Conservation (phyloP, 2,113 vertebrate species). For the Forbesichthys papilliferus region DNA sequence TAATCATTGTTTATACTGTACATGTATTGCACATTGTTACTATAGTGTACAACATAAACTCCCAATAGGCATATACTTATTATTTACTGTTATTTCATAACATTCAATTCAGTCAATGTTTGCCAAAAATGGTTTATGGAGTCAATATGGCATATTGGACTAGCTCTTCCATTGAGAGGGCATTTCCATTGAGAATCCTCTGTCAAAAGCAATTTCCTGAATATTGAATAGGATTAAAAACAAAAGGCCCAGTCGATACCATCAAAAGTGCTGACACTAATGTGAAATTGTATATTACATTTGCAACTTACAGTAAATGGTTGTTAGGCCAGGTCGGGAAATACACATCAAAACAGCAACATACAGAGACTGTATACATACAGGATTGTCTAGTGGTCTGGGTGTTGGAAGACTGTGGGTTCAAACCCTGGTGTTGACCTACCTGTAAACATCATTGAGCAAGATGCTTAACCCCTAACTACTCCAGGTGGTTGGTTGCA, state of each 20-base stretch:
- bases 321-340: neutral
- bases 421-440: no score
- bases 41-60: neutral
- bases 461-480: no score
- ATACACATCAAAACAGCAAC: neutral
- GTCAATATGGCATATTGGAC: constrained; percentile 8
- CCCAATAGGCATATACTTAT: neutral
- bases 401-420: no score
- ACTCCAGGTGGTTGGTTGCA: no score
- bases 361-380: neutral
- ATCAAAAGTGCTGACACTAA: constrained; percentile 11
- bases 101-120: constrained; percentile 15
- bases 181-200: constrained; percentile 5
- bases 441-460: no score
- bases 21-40: neutral
- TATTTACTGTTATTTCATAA: neutral
- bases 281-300: neutral
- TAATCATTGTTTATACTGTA: constrained; percentile 10
- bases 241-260: constrained; percentile 9
- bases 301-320: neutral
- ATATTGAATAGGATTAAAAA: constrained; percentile 1
- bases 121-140: constrained; percentile 3
- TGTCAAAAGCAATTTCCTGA: neutral
- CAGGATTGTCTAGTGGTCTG: no score
- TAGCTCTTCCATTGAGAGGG: neutral